Percentiles rank a stretch among this genome's conserved stretches.
These are phyloP conservation scores for Actinopyga echinites DNA, from an alignment of 53 echinoderm and acorn worm species.

Conservation along the genomic window DNA sequence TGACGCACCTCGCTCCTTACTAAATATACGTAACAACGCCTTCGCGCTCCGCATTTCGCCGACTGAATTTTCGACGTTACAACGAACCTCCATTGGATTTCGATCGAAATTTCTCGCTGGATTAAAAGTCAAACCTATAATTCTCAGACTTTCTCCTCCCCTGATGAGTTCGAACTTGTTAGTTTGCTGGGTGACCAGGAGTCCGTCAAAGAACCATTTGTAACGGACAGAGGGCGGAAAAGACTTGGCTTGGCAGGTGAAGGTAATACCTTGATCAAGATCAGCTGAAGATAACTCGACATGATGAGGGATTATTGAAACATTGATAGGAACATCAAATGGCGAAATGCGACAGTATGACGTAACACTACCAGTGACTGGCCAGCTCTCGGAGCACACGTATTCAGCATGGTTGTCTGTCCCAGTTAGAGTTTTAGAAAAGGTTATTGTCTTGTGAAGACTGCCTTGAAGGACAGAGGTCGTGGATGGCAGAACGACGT, in stretches of 20 bases:
- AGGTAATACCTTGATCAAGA: conserved; percentile 48
- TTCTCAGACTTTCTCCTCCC: conserved; percentile 62
- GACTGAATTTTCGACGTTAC: conserved; percentile 55
- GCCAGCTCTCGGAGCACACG: conserved; percentile 73
- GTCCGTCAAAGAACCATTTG: conserved; percentile 77
- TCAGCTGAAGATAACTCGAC: conserved; percentile 42
- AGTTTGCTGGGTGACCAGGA: conserved; percentile 69
- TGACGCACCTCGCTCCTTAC: neutral
- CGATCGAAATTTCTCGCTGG: conserved; percentile 27
- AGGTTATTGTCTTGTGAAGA: conserved; percentile 48
- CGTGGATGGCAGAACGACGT: conserved; percentile 33
- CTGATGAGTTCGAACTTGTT: conserved; percentile 57
- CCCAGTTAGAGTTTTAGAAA: conserved; percentile 60
- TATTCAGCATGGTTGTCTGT: conserved; percentile 79
- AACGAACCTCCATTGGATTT: conserved; percentile 59
- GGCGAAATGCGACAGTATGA: conserved; percentile 71
- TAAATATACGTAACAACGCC: conserved; percentile 52
- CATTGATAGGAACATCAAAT: conserved; percentile 79
- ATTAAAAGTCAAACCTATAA: neutral
- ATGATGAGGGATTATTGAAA: conserved; percentile 48
- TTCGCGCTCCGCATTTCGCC: conserved; percentile 49
- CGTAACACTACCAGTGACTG: conserved; percentile 54
- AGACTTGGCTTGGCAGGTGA: conserved; percentile 62
- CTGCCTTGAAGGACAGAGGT: conserved; percentile 35
- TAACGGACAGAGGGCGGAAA: conserved; percentile 69